Evolutionary conservation across 1,140 invertebrate genomes (phyloP).

Genomic region (Camponotus vicinus): DNA sequence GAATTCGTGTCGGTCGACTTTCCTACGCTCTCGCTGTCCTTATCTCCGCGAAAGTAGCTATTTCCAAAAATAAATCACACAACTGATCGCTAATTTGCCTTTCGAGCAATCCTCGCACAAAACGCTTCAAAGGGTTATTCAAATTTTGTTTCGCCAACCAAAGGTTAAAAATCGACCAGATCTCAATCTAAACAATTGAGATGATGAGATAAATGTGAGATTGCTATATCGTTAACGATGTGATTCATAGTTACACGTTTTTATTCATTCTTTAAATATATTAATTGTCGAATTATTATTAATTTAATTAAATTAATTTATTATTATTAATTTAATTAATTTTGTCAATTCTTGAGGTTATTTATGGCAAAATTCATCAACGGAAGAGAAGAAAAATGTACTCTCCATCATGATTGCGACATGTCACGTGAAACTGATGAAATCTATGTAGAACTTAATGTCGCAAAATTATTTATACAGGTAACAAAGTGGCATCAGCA

Average conservation of each 20-base stretch:
- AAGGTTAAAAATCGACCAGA: not conserved
- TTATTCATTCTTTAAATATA: not conserved
- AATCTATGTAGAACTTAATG: not conserved
- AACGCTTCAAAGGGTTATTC: constrained; percentile 75
- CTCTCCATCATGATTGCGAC: not conserved
- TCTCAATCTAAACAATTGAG: not conserved
- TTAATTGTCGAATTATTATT: not conserved
- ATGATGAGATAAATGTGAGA: not conserved
- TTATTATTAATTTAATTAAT: too few species aligned
- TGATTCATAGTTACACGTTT: not conserved
- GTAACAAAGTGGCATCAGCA: not conserved
- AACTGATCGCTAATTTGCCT: constrained; percentile 73
- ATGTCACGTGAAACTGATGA: not conserved
- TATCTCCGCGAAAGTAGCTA: constrained; percentile 69
- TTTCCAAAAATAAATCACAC: constrained; percentile 82
- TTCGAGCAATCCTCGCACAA: constrained; percentile 31
- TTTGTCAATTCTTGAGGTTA: not conserved
- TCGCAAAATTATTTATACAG: not conserved
- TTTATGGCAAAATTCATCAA: not conserved
- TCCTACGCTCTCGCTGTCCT: constrained; percentile 54
- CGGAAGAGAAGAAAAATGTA: not conserved
- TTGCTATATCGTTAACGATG: not conserved
- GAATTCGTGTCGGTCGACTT: not conserved
- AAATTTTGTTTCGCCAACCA: constrained; percentile 24
- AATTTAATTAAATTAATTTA: too few species aligned